Evolutionary conservation across 2,888 invertebrate species (phyloP).

Genomic region (Philaethria dido): DNA sequence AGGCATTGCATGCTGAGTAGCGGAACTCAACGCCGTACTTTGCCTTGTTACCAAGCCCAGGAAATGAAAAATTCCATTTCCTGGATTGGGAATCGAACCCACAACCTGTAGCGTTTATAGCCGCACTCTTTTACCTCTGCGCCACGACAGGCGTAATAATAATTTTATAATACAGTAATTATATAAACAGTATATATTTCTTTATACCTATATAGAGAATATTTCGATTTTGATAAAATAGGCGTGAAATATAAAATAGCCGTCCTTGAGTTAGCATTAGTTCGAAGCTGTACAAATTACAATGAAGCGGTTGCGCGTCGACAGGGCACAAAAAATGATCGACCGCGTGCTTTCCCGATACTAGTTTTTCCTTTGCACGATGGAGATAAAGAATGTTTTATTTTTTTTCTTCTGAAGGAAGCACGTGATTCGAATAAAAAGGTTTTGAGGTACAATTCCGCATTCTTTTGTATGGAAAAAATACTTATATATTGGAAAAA

Average conservation of each 20-base stretch:
- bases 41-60: no score
- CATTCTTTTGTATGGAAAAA: background rate
- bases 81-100: no score
- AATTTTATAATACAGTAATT: no score
- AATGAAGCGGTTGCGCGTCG: slow-evolving; percentile 28
- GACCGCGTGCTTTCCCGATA: slow-evolving; percentile 37
- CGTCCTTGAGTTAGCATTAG: slow-evolving; percentile 31
- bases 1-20: no score
- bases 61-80: no score
- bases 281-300: slow-evolving; percentile 22
- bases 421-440: slow-evolving; percentile 19
- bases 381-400: slow-evolving; percentile 10
- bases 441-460: slow-evolving; percentile 1
- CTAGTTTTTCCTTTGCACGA: slow-evolving; percentile 24
- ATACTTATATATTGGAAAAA: background rate
- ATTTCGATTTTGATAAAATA: background rate
- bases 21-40: no score
- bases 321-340: slow-evolving; percentile 37
- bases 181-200: no score
- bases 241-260: slow-evolving; percentile 1
- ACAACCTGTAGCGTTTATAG: no score
- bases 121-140: no score
- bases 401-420: slow-evolving; percentile 21
- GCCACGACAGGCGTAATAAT: no score
- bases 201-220: background rate